Evolutionary conservation across 1,140 invertebrate species (phyloP), one percentile per base, ranked within the genome.

Genomic region (Agraylea sexmaculata): DNA sequence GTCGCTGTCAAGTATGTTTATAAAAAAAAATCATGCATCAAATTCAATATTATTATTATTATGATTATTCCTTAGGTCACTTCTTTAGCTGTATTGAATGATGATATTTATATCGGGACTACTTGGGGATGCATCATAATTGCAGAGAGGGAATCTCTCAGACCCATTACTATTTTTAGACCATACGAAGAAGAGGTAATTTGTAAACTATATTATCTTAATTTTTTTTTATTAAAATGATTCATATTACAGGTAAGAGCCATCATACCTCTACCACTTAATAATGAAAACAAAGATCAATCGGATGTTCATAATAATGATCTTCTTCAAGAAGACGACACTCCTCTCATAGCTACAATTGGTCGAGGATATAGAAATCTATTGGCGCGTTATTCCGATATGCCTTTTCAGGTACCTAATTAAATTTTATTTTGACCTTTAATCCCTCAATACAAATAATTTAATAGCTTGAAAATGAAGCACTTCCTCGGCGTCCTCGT

Each of bases 61-160:
- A 35, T 20, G 19, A 31, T 45, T 23, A 37, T 37, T 29, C 50
- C 49, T 36, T 51, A 80, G 74, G 83, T 93, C 13, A 88, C 86
- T 8, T 79, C 83, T 22, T 57, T 92, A 40, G 77, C 81, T 39
- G 66, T 77, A 13, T 64, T 80, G 45, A 70, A 75, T 31, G 73
- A 73, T 37, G 74, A 80, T 42, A 60, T 92, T 6, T 91, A 89
- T 55, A 80, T 90, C 37, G 90, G 89, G 23, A 93, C 89, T 2
- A 86, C 83, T 1, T 90, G 87, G 83, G 90, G 90, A 6, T 91
- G 88, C 55, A 68, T 94, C 21, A 82, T 93, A 13, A 81, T 93
- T 1, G 86, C 84, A 2, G 86, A 89, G 58, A 73, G 78, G 22
- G 69, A 72, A 29, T 77, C 82, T 2, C 65, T 94, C 39, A 66